Base-by-base conservation (phyloP, 2,113 vertebrate species). In the Lucifuga dentata region DNA sequence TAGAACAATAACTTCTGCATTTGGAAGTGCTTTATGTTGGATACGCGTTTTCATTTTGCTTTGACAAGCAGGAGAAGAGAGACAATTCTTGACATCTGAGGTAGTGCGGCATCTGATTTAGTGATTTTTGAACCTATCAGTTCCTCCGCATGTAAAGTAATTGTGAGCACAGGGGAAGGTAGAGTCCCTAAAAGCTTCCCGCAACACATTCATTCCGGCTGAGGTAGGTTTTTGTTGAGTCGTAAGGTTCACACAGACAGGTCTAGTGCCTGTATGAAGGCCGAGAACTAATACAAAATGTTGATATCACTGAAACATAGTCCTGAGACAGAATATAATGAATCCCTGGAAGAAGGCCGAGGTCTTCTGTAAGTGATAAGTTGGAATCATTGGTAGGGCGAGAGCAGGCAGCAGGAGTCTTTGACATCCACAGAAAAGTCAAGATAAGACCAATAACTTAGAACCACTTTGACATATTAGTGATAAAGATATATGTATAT, bases 201-300 rank as follows among this genome's bases (percentile, higher is more conserved):
- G 86, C 78, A 91, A 94, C 93, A 99, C 97, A 98, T 98, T 98
- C 97, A 97, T 96, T 95, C 93, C 94, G 95, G 96, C 93, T 97
- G 97, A 99, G 97, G 97, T 99, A 99, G 97, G 94, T 95, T 94
- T 94, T 86, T 87, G 84, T 93, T 91, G 90, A 90, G 90, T 90
- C 73, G 87, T 86, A 52, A 92, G 86, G 91, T 91, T 93, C 88
- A 91, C 80, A 69, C 84, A 91, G 88, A 87, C 91, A 88, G 92
- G 90, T 92, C 91, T 91, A 89, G 84, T 87, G 86, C 89, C 92
- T 91, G 91, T 84, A 86, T 81, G 89, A 88, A 93, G 93, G 93
- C 91, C 44, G 23, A 89, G 53, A 90, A 88, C 80, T 81, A 76
- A 86, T 78, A 70, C 77, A 81, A 87, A 76, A 81, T 24, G 68